Evolutionary conservation across 2,113 vertebrate genomes (phyloP), one percentile per base, ranked within the genome.

Genomic region (Dinomys branickii): DNA sequence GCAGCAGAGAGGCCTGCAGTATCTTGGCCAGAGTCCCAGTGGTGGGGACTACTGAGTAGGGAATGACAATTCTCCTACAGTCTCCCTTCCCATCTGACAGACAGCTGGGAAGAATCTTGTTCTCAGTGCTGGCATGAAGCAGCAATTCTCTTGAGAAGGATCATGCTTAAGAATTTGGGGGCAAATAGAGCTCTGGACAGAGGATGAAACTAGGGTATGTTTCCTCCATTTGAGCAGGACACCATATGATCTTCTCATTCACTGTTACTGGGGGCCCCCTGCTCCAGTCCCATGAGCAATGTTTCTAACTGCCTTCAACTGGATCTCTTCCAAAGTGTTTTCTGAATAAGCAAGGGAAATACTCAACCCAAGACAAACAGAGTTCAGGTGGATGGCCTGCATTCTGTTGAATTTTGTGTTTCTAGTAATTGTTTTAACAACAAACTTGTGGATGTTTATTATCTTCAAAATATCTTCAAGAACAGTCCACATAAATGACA

Each of bases 291-390:
- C 71, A 78, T 16, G 2, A 77, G 35, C 19, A 33, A 3, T 1
- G 3, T 41, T n/a, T 47, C n/a, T 75, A 81, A 71, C 33, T 41
- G 8, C 38, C 47, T 85, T 85, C 5, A 41, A 9, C n/a, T n/a
- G 71, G 54, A 85, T 54, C 47, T 5, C 1, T 30, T 75, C 58
- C 65, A 41, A 50, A 84, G n/a, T 69, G 26, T 73, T 97, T 97
- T 96, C 94, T 95, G 95, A 85, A 77, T 73, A 61, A 90, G 67
- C 47, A 73, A 90, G 78, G 61, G 41, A 88, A 50, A 58, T 19
- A 4, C 11, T 59, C 24, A 33, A 87, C 33, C 71, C 75, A 93
- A 84, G 33, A 58, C 65, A 89, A 61, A 65, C n/a, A 61, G 26
- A 87, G 19, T 87, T 80, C 35, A 9, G 26, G 9, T 1, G 19